Base-by-base conservation (phyloP, 2,888 invertebrate species). In the Drosophila mimica region DNA sequence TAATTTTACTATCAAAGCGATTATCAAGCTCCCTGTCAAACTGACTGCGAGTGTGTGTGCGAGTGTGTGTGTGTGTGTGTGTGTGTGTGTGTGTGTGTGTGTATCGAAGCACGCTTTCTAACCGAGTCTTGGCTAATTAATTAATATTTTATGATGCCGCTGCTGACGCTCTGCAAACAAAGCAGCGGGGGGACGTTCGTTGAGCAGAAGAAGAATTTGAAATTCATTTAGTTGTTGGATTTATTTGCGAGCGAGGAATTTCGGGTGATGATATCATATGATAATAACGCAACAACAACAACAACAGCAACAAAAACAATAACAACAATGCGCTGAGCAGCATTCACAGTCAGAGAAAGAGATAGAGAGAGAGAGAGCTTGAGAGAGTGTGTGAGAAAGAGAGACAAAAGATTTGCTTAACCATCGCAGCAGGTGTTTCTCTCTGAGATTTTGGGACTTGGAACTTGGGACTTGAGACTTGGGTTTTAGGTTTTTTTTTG, bases 181-280 rank as follows among this genome's bases (percentile, higher is more conserved):
- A 85, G 68, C 88, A 86, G 89, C 82, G 82, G 85, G 84, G 82
- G 85, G 84, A 81, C 63, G 79, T 70, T 48, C 4, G 20, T 25
- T 46, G 46, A 46, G 46, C 17, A 59, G 75, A 74, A 74, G 67
- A 84, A 81, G 88, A 89, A 86, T 88, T 88, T 80, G 74, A 85
- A 87, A 87, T 91, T 87, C 82, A 83, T 85, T 82, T 82, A 82
- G 81, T 77, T 84, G 82, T 81, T 89, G 91, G 88, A 91, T 90
- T 91, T 90, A 90, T 91, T 91, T 90, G 88, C 79, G 83, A 87
- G 82, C 80, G 80, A 89, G 88, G 91, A 92, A 92, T 91, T 92
- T 91, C 86, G 81, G 89, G 91, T 91, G 91, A 91, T 91, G 91
- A 91, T 91, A 91, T 92, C 91, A 91, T 91, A 81, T 91, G 92